phyloP scores from a whole-genome alignment of 2,113 vertebrate species.

The Aspiorhynchus laticeps region DNA sequence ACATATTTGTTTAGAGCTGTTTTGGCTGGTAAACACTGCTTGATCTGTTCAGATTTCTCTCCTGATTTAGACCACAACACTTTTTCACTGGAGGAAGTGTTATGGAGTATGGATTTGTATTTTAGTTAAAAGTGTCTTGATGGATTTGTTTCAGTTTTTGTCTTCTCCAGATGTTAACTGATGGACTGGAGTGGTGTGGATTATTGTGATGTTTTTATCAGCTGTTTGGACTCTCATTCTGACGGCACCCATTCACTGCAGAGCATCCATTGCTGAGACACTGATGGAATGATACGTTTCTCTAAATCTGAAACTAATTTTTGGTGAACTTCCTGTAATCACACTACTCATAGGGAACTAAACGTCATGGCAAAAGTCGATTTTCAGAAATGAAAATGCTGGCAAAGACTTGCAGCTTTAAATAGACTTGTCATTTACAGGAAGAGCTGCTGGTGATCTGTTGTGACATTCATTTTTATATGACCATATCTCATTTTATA shows the following conservation, averaged over 20 bases:
- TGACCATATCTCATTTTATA: background rate
- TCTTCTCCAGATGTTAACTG: background rate
- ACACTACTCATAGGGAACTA: background rate
- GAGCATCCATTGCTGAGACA: no score
- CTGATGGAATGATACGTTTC: no score
- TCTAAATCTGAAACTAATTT: background rate
- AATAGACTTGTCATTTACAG: background rate
- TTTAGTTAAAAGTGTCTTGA: no score
- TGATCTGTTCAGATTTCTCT: background rate
- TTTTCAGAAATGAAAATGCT: slow-evolving; percentile 25
- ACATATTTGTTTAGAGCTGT: background rate
- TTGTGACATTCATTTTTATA: background rate
- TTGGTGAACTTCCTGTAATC: background rate
- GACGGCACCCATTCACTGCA: no score
- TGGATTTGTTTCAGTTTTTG: no score
- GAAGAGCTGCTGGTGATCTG: background rate
- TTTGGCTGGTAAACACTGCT: background rate
- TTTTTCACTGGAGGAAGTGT: no score
- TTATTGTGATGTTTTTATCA: background rate
- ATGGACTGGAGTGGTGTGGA: background rate
- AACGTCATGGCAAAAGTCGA: background rate
- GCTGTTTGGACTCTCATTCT: no score
- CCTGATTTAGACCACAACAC: background rate
- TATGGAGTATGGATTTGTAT: no score
- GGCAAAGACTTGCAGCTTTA: background rate